Percentiles rank a stretch among this genome's conserved stretches.
phyloP scores from a whole-genome alignment of 2,888 invertebrate species.

The Iphiclides podalirius region DNA sequence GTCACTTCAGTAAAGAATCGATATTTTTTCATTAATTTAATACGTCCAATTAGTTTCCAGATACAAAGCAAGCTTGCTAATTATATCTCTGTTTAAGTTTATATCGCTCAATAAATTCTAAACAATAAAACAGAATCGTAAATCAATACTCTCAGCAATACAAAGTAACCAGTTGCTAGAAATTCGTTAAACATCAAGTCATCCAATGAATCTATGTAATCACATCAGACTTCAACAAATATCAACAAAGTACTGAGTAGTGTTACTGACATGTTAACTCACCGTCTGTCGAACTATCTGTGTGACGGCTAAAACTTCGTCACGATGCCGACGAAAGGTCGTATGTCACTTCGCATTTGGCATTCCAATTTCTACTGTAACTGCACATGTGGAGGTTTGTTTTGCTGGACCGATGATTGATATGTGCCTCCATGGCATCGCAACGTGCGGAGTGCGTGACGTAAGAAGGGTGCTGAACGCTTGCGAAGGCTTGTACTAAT shows the following conservation, averaged over 20 bases:
- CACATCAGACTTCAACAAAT: conserved; percentile 63
- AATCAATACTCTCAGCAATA: too few relatives aligned
- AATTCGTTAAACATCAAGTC: too few relatives aligned
- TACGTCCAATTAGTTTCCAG: too few relatives aligned
- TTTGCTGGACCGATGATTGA: conserved; percentile 40
- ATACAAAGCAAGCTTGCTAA: too few relatives aligned
- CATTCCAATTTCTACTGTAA: conserved; percentile 49
- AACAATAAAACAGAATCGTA: too few relatives aligned
- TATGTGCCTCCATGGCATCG: conserved; percentile 54
- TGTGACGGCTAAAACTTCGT: conserved; percentile 46
- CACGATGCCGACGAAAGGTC: conserved; percentile 29
- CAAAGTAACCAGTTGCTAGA: too few relatives aligned
- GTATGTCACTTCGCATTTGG: conserved; percentile 26
- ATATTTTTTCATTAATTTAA: too few relatives aligned
- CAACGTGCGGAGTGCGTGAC: conserved; percentile 71
- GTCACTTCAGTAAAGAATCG: too few relatives aligned
- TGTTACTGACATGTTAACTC: conserved; percentile 78
- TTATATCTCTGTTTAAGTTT: too few relatives aligned
- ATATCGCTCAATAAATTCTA: too few relatives aligned
- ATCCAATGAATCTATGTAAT: conserved; percentile 53
- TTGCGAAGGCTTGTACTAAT: conserved; percentile 80
- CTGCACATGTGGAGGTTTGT: conserved; percentile 25
- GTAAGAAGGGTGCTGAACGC: conserved; percentile 75
- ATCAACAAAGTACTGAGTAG: conserved; percentile 44
- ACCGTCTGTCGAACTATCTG: conserved; percentile 75